Evolutionary conservation across 2,113 vertebrate species (phyloP).

Genomic region (Daubentonia madagascariensis): DNA sequence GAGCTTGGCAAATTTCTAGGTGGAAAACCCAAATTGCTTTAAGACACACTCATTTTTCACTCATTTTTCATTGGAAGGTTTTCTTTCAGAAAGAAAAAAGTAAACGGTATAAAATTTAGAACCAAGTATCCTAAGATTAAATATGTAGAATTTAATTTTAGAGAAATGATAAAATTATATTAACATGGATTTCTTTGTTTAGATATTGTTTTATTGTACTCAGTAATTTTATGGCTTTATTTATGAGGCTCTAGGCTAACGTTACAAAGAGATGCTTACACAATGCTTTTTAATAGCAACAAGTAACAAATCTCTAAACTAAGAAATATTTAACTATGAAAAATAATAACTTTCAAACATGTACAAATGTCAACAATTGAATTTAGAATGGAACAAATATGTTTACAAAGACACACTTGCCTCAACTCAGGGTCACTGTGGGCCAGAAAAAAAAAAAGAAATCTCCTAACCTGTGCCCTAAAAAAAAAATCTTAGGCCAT

Average conservation of each 20-base stretch:
- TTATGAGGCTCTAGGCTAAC: conserved; percentile 22
- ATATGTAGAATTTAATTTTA: conserved; percentile 6
- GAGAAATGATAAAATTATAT: conserved; percentile 41
- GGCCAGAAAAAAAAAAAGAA: neutral
- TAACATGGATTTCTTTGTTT: conserved; percentile 22
- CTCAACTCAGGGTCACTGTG: neutral
- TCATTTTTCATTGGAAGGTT: neutral
- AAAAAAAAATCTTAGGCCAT: neutral
- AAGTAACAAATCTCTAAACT: conserved; percentile 14
- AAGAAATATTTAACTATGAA: conserved; percentile 27
- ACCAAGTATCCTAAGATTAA: neutral
- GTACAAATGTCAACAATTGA: neutral
- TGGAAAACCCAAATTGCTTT: neutral
- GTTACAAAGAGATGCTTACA: neutral
- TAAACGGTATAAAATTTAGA: conserved; percentile 15
- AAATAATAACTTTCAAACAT: conserved; percentile 20
- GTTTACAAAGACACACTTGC: neutral
- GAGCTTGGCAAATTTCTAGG: neutral
- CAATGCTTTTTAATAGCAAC: conserved; percentile 28
- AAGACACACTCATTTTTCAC: neutral
- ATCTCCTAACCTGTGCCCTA: neutral
- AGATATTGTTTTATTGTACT: conserved; percentile 40
- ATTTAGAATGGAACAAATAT: conserved; percentile 21
- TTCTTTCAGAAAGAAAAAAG: neutral
- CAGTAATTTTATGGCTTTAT: conserved; percentile 42